phyloP scores from a whole-genome alignment of 2,888 invertebrate genomes.

The Cephus rjabovi region DNA sequence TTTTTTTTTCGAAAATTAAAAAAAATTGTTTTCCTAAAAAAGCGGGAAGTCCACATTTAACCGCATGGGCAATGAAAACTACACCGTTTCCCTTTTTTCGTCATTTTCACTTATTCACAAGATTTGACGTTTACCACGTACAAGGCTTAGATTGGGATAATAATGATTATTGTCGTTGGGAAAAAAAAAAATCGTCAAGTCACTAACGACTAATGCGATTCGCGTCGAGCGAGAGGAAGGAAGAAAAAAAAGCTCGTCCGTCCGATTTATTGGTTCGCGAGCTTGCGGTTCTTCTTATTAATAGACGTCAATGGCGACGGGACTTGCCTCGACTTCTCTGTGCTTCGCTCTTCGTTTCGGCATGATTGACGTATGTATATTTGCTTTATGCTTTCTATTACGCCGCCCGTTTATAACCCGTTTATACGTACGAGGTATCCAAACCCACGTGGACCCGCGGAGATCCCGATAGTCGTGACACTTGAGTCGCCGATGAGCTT shows the following conservation, averaged over 20 bases:
- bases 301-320: neutral
- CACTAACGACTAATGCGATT: neutral
- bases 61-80: too few relatives aligned
- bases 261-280: constrained; percentile 2
- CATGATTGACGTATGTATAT: neutral
- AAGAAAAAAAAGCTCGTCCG: neutral
- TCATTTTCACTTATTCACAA: neutral
- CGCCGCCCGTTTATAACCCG: neutral
- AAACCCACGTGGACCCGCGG: neutral
- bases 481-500: neutral
- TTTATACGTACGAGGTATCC: neutral
- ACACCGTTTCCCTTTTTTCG: too few relatives aligned
- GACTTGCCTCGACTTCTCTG: neutral
- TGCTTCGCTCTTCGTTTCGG: neutral
- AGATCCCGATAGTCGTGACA: neutral
- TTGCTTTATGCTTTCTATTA: neutral
- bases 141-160: neutral
- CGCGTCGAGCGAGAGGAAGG: neutral
- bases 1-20: too few relatives aligned
- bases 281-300: constrained; percentile 6
- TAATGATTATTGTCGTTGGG: neutral
- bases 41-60: too few relatives aligned
- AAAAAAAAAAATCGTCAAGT: neutral
- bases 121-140: neutral
- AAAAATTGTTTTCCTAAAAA: too few relatives aligned